These are phyloP conservation scores for Cephus cinctus DNA, from an alignment of 1,140 invertebrate genomes.

Conservation along the genomic window DNA sequence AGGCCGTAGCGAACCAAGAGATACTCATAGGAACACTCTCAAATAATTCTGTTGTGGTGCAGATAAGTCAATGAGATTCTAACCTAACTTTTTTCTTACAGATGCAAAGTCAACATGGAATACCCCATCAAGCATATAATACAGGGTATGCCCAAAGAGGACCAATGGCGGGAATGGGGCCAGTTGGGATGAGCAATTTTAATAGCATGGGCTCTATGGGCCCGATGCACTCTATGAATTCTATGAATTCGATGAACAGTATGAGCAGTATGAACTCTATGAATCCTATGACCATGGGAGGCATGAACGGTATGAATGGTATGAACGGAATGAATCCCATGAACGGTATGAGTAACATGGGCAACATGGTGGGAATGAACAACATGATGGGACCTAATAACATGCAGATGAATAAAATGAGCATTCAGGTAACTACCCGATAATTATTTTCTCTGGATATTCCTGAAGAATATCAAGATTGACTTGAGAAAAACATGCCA, in stretches of 20 bases:
- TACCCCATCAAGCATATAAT: constrained; percentile 51
- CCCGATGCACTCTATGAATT: constrained; percentile 45
- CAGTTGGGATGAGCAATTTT: constrained; percentile 44
- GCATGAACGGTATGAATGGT: constrained; percentile 48
- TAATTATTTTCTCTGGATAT: background rate
- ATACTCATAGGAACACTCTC: too few species aligned
- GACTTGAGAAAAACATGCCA: background rate
- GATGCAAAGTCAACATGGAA: constrained; percentile 54
- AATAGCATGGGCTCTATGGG: constrained; percentile 54
- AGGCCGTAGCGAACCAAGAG: too few species aligned
- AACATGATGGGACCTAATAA: constrained; percentile 65
- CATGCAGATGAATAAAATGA: constrained; percentile 58
- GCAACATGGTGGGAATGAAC: constrained; percentile 63
- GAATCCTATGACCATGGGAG: constrained; percentile 63
- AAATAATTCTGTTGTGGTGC: too few species aligned
- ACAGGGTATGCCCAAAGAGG: constrained; percentile 58
- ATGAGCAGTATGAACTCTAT: constrained; percentile 56
- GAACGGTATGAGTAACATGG: constrained; percentile 66
- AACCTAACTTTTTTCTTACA: constrained; percentile 7
- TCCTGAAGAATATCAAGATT: background rate
- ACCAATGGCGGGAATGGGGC: constrained; percentile 53
- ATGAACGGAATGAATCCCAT: constrained; percentile 58
- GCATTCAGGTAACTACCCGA: constrained; percentile 59
- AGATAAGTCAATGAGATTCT: too few species aligned
- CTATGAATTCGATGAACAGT: constrained; percentile 53